A percentile compares a stretch with the other conserved stretches of the same genome.
These are phyloP conservation scores for Drosophila rubida DNA, from an alignment of 2,888 invertebrate species.

Conservation along the genomic window DNA sequence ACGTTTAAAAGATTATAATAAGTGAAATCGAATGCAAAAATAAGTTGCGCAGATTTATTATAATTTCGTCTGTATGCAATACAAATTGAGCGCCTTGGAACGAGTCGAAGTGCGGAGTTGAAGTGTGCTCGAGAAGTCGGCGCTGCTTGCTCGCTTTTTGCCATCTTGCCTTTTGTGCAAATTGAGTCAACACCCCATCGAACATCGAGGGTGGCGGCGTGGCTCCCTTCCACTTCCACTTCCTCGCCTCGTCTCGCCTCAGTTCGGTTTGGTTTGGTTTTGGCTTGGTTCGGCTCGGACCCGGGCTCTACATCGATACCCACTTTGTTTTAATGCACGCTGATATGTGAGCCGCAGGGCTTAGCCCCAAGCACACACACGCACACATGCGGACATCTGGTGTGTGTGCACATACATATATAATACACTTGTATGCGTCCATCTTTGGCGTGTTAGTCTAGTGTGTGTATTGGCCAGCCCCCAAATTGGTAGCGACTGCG, in stretches of 20 bases:
- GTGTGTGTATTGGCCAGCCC: conserved; percentile 44
- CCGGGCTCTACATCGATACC: conserved; percentile 76
- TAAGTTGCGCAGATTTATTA: no score
- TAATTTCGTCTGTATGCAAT: no score
- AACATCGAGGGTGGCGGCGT: conserved; percentile 1
- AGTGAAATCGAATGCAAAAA: no score
- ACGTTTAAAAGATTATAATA: no score
- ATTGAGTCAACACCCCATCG: conserved; percentile 61
- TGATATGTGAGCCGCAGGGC: conserved; percentile 78
- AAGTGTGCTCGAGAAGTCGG: conserved; percentile 34
- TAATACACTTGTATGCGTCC: conserved; percentile 4
- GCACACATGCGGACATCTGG: conserved; percentile 5
- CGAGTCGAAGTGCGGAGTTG: neutral
- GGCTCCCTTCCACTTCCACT: conserved; percentile 9
- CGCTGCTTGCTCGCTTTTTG: neutral
- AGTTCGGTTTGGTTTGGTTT: no score
- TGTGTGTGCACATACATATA: conserved; percentile 15
- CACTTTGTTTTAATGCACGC: conserved; percentile 80
- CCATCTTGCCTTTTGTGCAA: conserved; percentile 61
- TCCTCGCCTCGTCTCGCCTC: no score
- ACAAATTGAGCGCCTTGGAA: no score
- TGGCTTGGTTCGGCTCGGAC: conserved; percentile 33
- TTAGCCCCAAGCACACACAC: conserved; percentile 54
- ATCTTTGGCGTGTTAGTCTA: conserved; percentile 49
- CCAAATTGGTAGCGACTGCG: conserved; percentile 42